Conservation (phyloP, 2,113 vertebrate genomes). For the Channa argus region DNA sequence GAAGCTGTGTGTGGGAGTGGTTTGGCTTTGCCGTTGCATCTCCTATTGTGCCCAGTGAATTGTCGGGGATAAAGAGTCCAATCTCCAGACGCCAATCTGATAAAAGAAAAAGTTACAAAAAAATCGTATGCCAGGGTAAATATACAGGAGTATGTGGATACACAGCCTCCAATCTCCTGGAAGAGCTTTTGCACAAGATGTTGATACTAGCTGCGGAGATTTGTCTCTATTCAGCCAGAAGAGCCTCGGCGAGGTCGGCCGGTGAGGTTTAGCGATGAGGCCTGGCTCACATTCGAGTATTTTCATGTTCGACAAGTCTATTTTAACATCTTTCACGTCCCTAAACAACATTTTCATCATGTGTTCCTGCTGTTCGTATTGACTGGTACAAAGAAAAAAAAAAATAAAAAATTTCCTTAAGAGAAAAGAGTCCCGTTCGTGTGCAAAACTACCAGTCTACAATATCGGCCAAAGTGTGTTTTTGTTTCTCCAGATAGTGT, state of each 20-base stretch:
- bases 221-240: background rate
- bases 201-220: background rate
- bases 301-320: background rate
- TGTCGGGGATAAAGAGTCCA: background rate
- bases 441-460: background rate
- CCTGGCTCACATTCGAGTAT: background rate
- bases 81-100: background rate
- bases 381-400: background rate
- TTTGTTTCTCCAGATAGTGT: background rate
- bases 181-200: background rate
- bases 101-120: background rate
- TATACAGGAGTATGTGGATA: background rate
- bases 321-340: background rate
- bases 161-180: background rate
- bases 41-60: background rate
- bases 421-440: background rate
- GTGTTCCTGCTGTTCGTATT: background rate
- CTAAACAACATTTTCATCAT: background rate
- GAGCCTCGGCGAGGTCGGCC: background rate
- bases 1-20: background rate
- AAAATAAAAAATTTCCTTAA: too few species aligned
- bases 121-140: background rate
- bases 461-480: background rate
- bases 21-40: constrained; percentile 2
- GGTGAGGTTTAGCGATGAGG: constrained; percentile 1